phyloP scores from a whole-genome alignment of 2,113 vertebrate species.

The Martes martes region DNA sequence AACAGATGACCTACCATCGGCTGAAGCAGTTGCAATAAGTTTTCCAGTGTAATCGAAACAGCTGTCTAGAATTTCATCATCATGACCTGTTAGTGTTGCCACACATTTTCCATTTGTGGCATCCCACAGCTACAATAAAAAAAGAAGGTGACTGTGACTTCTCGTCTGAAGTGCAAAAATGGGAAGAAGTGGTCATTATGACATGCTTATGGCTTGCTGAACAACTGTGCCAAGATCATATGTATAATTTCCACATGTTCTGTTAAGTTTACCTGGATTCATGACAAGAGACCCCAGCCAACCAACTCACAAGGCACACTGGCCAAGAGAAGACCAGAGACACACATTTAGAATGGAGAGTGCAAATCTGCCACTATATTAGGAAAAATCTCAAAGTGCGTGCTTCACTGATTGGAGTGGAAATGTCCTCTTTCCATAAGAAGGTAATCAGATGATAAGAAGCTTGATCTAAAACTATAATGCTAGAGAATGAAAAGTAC shows the following conservation, averaged over 20 bases:
- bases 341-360: background rate
- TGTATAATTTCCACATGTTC: background rate
- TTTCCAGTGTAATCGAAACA: constrained; percentile 94
- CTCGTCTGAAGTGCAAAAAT: background rate
- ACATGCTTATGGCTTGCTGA: background rate
- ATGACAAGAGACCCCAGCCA: background rate
- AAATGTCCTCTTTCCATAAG: background rate
- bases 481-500: background rate
- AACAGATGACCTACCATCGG: constrained; percentile 86
- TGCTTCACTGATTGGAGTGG: background rate
- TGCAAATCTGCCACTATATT: background rate
- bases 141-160: background rate
- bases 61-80: constrained; percentile 92
- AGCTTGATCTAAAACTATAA: background rate
- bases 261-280: background rate
- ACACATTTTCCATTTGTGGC: constrained; percentile 85
- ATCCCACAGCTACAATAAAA: constrained; percentile 89
- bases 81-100: constrained; percentile 89
- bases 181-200: background rate
- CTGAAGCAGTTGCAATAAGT: constrained; percentile 91
- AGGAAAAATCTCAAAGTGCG: background rate
- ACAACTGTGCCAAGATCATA: background rate
- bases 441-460: background rate
- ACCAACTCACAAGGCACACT: background rate
- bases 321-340: background rate